A percentile compares a stretch with the other conserved stretches of the same genome.
These are phyloP conservation scores for human (Homo sapiens) DNA, from an alignment of 2,113 vertebrate species.

Conservation along the genomic window DNA sequence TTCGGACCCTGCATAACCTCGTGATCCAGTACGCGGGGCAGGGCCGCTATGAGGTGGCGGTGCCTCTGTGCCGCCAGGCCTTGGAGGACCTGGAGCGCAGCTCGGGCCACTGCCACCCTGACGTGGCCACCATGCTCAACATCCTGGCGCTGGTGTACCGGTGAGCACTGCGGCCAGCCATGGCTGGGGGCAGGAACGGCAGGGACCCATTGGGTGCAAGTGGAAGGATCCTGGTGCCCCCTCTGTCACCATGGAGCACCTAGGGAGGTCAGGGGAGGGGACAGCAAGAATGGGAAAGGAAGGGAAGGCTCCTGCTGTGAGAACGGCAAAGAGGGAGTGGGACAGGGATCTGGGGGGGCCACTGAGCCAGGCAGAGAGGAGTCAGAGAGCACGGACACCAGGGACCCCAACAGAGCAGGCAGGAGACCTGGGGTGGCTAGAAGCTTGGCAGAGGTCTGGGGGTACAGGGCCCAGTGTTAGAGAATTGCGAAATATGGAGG, in stretches of 20 bases:
- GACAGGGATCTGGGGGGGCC: background rate
- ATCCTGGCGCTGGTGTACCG: constrained; percentile 93
- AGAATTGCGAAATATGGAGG: background rate
- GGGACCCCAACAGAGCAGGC: background rate
- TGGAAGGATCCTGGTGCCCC: background rate
- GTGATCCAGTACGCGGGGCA: constrained; percentile 94
- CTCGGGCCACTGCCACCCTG: constrained; percentile 92
- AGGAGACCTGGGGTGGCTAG: background rate
- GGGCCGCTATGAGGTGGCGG: constrained; percentile 92
- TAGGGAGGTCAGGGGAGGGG: rapidly evolving
- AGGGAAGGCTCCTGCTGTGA: no score
- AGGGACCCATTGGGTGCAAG: rapidly evolving
- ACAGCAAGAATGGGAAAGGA: background rate
- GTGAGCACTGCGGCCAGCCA: constrained; percentile 70
- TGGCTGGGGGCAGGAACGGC: background rate
- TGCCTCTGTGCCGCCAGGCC: constrained; percentile 93
- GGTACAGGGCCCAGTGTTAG: background rate
- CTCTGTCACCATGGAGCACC: background rate
- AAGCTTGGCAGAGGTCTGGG: background rate
- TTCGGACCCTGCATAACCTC: constrained; percentile 92
- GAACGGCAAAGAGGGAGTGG: no score
- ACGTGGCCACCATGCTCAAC: constrained; percentile 94
- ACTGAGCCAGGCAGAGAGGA: background rate
- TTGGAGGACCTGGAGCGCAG: constrained; percentile 93
- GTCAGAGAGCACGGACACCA: rapidly evolving